Percentiles rank a stretch among this genome's conserved stretches.
Evolutionary conservation across 1,140 invertebrate genomes (phyloP).

Genomic region (Panagrolaimus sp.): DNA sequence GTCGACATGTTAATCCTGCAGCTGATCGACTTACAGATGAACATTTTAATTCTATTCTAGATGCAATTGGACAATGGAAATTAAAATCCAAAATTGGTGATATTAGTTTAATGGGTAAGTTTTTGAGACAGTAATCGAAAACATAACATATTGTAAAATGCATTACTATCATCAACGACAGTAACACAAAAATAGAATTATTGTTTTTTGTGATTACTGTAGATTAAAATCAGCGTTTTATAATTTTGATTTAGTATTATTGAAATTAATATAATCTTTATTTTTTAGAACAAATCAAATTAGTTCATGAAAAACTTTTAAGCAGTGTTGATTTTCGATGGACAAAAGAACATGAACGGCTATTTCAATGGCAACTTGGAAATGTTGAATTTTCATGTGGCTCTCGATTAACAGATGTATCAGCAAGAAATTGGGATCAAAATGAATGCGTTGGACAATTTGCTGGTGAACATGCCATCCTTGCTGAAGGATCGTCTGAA

Average conservation of each 20-base stretch:
- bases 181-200: too few relatives aligned
- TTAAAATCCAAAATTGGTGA: conserved; percentile 47
- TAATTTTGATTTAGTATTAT: not conserved
- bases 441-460: conserved; percentile 61
- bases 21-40: conserved; percentile 59
- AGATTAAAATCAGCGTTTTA: too few relatives aligned
- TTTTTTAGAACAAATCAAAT: conserved; percentile 4
- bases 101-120: conserved; percentile 55
- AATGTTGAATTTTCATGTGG: conserved; percentile 62
- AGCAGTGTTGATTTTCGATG: not conserved
- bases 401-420: conserved; percentile 54
- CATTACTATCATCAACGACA: too few relatives aligned
- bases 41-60: conserved; percentile 61
- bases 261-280: too few relatives aligned
- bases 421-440: conserved; percentile 61
- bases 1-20: conserved; percentile 41
- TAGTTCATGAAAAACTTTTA: conserved; percentile 5
- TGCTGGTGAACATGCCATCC: conserved; percentile 49
- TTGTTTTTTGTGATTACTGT: too few relatives aligned
- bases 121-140: not conserved
- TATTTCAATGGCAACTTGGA: conserved; percentile 60
- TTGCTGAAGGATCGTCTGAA: conserved; percentile 39
- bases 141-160: too few relatives aligned
- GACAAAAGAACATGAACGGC: conserved; percentile 56
- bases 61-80: conserved; percentile 59